Base-by-base conservation (phyloP, 2,888 invertebrate species). In the Trichopoda pennipes region DNA sequence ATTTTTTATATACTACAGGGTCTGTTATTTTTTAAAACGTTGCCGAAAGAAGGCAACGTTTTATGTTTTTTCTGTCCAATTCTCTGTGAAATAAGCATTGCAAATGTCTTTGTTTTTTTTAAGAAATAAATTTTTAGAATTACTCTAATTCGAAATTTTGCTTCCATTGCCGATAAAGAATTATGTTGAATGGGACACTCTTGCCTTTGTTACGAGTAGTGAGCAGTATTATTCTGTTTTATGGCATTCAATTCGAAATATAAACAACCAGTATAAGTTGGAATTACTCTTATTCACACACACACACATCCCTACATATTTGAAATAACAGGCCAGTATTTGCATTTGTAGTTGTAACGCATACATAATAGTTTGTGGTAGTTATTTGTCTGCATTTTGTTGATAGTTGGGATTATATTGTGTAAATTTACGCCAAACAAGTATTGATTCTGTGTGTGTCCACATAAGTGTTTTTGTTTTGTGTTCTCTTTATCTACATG, bases 321-420 rank as follows among this genome's bases (percentile, higher is more conserved):
- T 9, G 23, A 16, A 56, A 64, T 42, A 49, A 66, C 35, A 58
- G 9, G 38, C 17, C 38, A 44, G 69, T 70, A 23, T 16, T 38
- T 60, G 61, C 56, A 17, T 69, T 53, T 77, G 35, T 35, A 38
- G 49, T 23, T 64, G 23, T 53, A 23, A 49, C 35, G 38, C 56
- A 44, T 68, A 70, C 75, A 56, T 79, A 60, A 74, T 74, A 49
- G 61, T 69, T 58, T 76, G 64, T 70, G 73, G 58, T 49, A 69
- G 81, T 77, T 87, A 85, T 86, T 86, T 87, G 86, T 86, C 84
- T 86, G 85, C 81, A 86, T 86, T 86, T 86, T 87, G 88, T 87
- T 88, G 87, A 88, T 87, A 86, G 85, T 87, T 88, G 84, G 86
- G 87, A 88, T 88, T 88, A 88, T 87, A 86, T 86, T 87, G 86